A percentile compares a stretch with the other conserved stretches of the same genome.
Conservation (phyloP, 2,797 vertebrate genomes). For the Mus minutoides region DNA sequence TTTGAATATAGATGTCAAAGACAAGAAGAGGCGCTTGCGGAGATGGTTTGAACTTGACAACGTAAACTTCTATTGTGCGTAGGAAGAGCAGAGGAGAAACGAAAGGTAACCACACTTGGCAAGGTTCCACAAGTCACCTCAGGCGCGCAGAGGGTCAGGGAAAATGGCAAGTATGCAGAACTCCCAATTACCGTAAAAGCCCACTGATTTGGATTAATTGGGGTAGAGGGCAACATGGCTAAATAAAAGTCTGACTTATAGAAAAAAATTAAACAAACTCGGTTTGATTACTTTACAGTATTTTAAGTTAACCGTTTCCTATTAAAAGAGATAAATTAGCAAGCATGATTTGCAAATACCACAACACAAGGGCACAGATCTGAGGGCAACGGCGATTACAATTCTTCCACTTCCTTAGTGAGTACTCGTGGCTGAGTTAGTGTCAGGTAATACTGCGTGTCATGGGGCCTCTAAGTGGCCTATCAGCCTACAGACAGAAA, state of each 20-base stretch:
- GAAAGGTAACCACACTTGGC: slow-evolving; percentile 76
- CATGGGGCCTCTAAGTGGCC: background rate
- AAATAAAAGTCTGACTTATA: slow-evolving; percentile 82
- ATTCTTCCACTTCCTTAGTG: slow-evolving; percentile 56
- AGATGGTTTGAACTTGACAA: slow-evolving; percentile 54
- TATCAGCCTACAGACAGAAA: background rate
- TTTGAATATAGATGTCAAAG: slow-evolving; percentile 6
- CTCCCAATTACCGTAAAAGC: slow-evolving; percentile 84
- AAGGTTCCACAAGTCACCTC: slow-evolving; percentile 77
- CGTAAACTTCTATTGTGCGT: slow-evolving; percentile 73
- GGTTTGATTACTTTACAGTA: slow-evolving; percentile 79
- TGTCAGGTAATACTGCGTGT: background rate
- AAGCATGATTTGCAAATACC: slow-evolving; percentile 58
- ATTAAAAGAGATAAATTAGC: slow-evolving; percentile 56
- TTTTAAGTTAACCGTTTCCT: slow-evolving; percentile 71
- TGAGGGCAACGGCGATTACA: slow-evolving; percentile 52
- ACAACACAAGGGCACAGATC: background rate
- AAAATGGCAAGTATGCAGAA: slow-evolving; percentile 75
- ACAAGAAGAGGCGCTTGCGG: background rate
- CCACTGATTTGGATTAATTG: slow-evolving; percentile 83
- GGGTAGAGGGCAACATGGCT: slow-evolving; percentile 79
- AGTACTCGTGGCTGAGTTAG: slow-evolving; percentile 18
- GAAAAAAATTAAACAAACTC: slow-evolving; percentile 78
- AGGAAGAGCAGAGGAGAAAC: slow-evolving; percentile 64
- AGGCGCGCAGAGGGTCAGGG: slow-evolving; percentile 79